Conservation (phyloP, 2,888 invertebrate species). For the Parthenolecanium corni region DNA sequence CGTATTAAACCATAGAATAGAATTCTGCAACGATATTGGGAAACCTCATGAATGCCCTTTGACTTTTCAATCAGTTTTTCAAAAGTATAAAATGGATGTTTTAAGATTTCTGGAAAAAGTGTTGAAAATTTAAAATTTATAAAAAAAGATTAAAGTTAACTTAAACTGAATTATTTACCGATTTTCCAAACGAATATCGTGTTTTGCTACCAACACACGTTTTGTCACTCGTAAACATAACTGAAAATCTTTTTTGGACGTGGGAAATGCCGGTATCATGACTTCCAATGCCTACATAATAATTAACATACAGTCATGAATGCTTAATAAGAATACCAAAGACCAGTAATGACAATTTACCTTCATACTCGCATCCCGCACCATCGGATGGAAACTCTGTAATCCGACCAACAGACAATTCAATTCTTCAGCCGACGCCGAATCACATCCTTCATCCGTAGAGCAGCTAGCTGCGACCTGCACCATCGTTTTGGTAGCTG, state of each 20-base stretch:
- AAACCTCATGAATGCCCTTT: neutral
- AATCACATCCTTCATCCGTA: conserved; percentile 51
- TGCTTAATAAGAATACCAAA: no score
- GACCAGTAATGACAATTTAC: conserved; percentile 29
- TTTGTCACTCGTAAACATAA: conserved; percentile 49
- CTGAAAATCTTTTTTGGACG: conserved; percentile 47
- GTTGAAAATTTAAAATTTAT: neutral
- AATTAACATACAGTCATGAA: neutral
- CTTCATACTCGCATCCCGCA: conserved; percentile 68
- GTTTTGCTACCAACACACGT: conserved; percentile 71
- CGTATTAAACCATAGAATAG: neutral
- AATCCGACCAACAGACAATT: conserved; percentile 62
- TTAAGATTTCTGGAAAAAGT: neutral
- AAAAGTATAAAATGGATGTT: neutral
- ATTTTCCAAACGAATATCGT: conserved; percentile 67
- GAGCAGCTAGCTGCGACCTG: conserved; percentile 66
- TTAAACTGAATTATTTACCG: conserved; percentile 39
- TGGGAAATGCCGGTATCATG: conserved; percentile 51
- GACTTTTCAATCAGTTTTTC: neutral
- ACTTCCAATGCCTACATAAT: conserved; percentile 48
- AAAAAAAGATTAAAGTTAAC: neutral
- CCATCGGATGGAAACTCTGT: conserved; percentile 54
- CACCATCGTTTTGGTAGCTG: conserved; percentile 65
- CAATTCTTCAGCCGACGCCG: conserved; percentile 57
- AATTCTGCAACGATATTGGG: no score